A percentile compares a stretch with the other conserved stretches of the same genome.
Conservation (phyloP, 2,888 invertebrate genomes). For the Cremastobaeus sp. region DNA sequence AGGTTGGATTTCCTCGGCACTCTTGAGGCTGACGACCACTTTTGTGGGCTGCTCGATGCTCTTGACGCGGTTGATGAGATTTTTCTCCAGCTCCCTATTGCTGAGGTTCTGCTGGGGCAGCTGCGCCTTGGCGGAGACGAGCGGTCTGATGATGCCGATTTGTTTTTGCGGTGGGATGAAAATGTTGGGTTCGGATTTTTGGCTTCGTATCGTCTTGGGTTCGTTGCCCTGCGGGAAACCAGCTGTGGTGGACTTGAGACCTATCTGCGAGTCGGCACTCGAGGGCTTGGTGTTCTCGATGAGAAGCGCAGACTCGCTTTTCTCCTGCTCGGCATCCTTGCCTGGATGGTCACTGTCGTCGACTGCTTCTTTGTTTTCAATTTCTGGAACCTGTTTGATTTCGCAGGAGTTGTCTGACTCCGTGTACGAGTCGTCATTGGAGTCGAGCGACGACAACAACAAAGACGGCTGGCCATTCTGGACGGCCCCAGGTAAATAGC, state of each 20-base stretch:
- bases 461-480: constrained; percentile 65
- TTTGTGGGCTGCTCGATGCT: constrained; percentile 80
- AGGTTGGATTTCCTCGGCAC: constrained; percentile 75
- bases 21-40: constrained; percentile 78
- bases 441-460: constrained; percentile 23
- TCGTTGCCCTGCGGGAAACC: constrained; percentile 71
- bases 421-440: constrained; percentile 27
- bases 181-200: constrained; percentile 66
- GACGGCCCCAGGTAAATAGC: constrained; percentile 72
- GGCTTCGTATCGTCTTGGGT: constrained; percentile 69
- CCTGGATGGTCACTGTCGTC: neutral
- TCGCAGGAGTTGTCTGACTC: constrained; percentile 40
- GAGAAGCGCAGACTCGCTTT: constrained; percentile 20
- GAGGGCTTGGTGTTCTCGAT: constrained; percentile 65
- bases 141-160: constrained; percentile 80
- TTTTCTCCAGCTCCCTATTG: constrained; percentile 84
- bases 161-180: constrained; percentile 78
- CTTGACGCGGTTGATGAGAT: constrained; percentile 84
- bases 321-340: constrained; percentile 21
- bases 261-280: constrained; percentile 71
- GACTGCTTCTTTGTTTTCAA: constrained; percentile 50
- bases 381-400: constrained; percentile 49
- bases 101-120: constrained; percentile 79
- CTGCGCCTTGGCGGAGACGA: constrained; percentile 77
- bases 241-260: constrained; percentile 67